These are phyloP conservation scores for Leiothrix lutea DNA, from an alignment of 2,113 vertebrate genomes.

Conservation along the genomic window DNA sequence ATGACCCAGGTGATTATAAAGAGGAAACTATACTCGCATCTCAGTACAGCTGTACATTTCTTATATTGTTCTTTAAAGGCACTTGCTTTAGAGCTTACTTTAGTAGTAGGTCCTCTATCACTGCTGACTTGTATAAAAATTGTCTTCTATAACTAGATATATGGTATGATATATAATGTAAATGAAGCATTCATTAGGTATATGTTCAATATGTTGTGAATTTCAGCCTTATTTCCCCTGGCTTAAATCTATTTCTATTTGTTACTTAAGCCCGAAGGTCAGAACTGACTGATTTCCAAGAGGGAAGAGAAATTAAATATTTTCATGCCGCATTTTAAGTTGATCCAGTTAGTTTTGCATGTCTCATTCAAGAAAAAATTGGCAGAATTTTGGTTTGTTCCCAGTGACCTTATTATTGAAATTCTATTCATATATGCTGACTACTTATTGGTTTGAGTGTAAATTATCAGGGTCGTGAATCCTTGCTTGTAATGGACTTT, in stretches of 20 bases:
- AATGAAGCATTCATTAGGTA: neutral
- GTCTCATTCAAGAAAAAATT: neutral
- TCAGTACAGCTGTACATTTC: neutral
- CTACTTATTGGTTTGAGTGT: neutral
- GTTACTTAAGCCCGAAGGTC: neutral
- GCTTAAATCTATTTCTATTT: neutral
- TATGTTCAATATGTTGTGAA: neutral
- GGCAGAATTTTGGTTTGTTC: neutral
- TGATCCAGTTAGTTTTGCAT: neutral
- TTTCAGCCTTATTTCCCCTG: neutral
- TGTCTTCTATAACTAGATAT: neutral
- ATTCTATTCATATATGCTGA: neutral
- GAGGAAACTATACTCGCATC: neutral
- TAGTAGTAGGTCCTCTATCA: neutral
- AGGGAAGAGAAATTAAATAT: neutral
- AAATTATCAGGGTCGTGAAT: neutral
- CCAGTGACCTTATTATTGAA: neutral
- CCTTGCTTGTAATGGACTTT: neutral
- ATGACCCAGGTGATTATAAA: neutral
- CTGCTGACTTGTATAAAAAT: neutral
- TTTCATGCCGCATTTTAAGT: neutral
- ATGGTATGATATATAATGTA: neutral
- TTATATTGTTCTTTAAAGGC: neutral
- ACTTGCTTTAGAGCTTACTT: neutral
- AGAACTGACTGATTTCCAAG: neutral